Conservation (phyloP, 2,113 vertebrate species). For the Tamias sibiricus region DNA sequence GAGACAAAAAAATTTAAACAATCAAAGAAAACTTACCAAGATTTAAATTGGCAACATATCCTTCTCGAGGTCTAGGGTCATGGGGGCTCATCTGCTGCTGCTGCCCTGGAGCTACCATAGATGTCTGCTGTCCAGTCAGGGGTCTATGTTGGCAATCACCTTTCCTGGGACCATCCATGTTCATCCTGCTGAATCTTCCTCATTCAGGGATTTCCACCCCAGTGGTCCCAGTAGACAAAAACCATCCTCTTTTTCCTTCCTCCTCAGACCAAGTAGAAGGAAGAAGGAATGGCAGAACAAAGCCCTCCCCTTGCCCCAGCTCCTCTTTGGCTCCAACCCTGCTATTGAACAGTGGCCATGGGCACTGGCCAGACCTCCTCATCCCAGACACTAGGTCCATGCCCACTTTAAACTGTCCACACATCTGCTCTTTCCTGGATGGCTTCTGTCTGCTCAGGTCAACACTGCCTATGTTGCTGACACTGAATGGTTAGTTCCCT, state of each 20-base stretch:
- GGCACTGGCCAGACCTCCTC: neutral
- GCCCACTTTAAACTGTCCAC: accelerated
- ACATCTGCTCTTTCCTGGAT: neutral
- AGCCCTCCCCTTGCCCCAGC: neutral
- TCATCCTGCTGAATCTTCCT: neutral
- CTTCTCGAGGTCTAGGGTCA: neutral
- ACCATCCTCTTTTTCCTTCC: neutral
- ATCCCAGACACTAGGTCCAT: neutral
- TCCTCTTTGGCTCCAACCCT: too few relatives aligned
- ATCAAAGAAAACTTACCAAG: neutral
- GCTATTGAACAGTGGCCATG: neutral
- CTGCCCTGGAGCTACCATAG: neutral
- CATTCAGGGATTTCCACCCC: neutral
- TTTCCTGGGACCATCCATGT: neutral
- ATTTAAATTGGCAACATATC: accelerated
- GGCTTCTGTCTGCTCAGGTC: neutral
- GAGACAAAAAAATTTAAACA: neutral
- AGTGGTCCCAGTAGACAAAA: neutral
- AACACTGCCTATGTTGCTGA: neutral
- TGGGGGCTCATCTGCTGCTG: accelerated
- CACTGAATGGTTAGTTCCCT: neutral
- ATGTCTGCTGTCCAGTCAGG: accelerated
- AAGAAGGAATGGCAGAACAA: neutral
- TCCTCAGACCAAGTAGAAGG: neutral
- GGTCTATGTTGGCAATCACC: neutral